A percentile compares a stretch with the other conserved stretches of the same genome.
Conservation (phyloP, 1,140 invertebrate species). For the Drosophila prosaltans region DNA sequence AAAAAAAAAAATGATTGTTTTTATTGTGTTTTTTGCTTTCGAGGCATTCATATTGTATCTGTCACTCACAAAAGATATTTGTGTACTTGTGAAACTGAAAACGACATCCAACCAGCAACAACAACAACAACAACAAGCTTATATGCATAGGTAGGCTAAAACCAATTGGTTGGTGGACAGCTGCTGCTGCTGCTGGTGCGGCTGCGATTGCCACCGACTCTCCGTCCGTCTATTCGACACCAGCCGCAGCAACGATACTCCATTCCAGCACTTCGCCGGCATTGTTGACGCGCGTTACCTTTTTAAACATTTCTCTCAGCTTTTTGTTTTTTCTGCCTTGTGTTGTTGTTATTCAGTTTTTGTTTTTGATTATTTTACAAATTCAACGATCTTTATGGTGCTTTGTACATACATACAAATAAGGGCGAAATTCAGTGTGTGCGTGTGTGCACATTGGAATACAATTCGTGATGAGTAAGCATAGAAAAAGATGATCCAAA, state of each 20-base stretch:
- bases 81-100: constrained; percentile 31
- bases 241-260: too few relatives aligned
- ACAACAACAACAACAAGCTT: constrained; percentile 29
- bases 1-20: constrained; percentile 59
- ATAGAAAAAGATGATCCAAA: not conserved
- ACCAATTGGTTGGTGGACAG: constrained; percentile 47
- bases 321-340: constrained; percentile 4
- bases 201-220: constrained; percentile 41
- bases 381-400: constrained; percentile 66
- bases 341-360: not conserved
- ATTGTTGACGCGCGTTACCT: constrained; percentile 70
- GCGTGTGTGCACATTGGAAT: not conserved
- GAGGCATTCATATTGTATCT: constrained; percentile 23
- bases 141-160: constrained; percentile 76
- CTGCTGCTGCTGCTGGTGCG: constrained; percentile 67
- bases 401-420: not conserved
- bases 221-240: constrained; percentile 9
- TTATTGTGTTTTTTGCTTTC: constrained; percentile 56
- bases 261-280: not conserved
- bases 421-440: too few relatives aligned
- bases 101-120: constrained; percentile 8
- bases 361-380: constrained; percentile 63
- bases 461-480: not conserved
- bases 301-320: constrained; percentile 59
- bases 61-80: constrained; percentile 46